Percentiles rank a stretch among this genome's conserved stretches.
phyloP scores from a whole-genome alignment of 2,797 vertebrate genomes.

The Coendou prehensilis region DNA sequence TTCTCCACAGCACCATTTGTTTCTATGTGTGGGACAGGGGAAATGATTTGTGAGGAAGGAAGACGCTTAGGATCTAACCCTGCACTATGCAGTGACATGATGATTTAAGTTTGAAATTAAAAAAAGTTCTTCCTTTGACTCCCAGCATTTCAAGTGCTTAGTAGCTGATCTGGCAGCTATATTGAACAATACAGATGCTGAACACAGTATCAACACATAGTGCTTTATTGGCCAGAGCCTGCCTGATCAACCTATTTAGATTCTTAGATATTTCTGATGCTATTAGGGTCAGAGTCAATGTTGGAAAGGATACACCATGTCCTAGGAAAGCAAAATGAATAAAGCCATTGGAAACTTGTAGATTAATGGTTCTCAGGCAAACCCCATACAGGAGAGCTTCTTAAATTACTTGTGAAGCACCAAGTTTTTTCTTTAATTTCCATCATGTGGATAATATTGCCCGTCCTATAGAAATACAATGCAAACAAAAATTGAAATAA shows the following conservation, averaged over 20 bases:
- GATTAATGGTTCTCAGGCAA: neutral
- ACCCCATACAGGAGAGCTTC: neutral
- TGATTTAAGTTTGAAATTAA: neutral
- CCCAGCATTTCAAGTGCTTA: neutral
- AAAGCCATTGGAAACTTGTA: neutral
- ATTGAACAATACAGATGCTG: neutral
- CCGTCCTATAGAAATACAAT: neutral
- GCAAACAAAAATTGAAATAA: neutral
- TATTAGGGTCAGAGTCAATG: neutral
- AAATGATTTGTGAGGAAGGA: neutral
- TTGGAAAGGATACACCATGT: neutral
- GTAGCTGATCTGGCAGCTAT: fast-evolving
- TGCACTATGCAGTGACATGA: neutral
- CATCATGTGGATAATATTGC: neutral
- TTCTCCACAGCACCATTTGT: neutral
- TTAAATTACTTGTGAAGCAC: neutral
- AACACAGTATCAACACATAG: fast-evolving
- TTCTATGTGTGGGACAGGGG: neutral
- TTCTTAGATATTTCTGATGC: neutral
- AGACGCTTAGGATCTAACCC: neutral
- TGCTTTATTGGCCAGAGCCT: neutral
- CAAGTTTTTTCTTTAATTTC: neutral
- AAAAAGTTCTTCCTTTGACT: neutral
- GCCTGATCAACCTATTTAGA: neutral
- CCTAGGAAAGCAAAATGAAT: neutral